A percentile compares a stretch with the other conserved stretches of the same genome.
Evolutionary conservation across 2,888 invertebrate genomes (phyloP).

Genomic region (Acanthosoma haemorrhoidale): DNA sequence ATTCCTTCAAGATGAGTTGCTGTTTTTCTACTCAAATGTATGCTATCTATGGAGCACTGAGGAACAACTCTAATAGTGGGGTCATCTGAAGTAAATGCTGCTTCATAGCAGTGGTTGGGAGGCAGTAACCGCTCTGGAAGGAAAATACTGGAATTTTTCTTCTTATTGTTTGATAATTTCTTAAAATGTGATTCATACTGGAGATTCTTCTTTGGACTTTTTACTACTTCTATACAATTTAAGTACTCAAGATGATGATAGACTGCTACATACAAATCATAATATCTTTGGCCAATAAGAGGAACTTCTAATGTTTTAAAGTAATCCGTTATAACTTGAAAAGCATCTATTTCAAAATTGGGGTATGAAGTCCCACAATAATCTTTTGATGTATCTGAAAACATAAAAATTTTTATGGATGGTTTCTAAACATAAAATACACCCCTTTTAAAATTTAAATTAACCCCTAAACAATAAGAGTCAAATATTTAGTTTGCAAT

Average conservation of each 20-base stretch:
- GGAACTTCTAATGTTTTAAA: constrained; percentile 32
- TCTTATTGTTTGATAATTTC: not conserved
- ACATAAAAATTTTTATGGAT: not conserved
- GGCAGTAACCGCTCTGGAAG: constrained; percentile 32
- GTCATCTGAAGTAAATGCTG: constrained; percentile 45
- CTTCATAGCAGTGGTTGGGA: constrained; percentile 45
- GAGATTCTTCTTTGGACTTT: constrained; percentile 24
- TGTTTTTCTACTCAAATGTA: constrained; percentile 33
- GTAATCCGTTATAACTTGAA: constrained; percentile 36
- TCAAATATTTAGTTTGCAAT: too few species aligned
- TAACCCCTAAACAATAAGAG: too few species aligned
- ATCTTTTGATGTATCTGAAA: constrained; percentile 34
- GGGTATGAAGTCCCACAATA: constrained; percentile 30
- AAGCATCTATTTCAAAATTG: constrained; percentile 35
- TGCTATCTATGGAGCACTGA: constrained; percentile 42
- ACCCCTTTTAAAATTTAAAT: too few species aligned
- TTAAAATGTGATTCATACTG: not conserved
- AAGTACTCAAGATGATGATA: constrained; percentile 33
- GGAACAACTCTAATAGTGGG: constrained; percentile 45
- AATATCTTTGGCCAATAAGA: constrained; percentile 29
- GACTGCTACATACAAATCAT: constrained; percentile 30
- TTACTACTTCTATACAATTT: constrained; percentile 12
- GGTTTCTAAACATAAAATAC: too few species aligned
- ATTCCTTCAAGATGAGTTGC: not conserved
- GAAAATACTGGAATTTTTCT: not conserved